Evolutionary conservation across 2,888 invertebrate species (phyloP).

Genomic region (Rhagium mordax): DNA sequence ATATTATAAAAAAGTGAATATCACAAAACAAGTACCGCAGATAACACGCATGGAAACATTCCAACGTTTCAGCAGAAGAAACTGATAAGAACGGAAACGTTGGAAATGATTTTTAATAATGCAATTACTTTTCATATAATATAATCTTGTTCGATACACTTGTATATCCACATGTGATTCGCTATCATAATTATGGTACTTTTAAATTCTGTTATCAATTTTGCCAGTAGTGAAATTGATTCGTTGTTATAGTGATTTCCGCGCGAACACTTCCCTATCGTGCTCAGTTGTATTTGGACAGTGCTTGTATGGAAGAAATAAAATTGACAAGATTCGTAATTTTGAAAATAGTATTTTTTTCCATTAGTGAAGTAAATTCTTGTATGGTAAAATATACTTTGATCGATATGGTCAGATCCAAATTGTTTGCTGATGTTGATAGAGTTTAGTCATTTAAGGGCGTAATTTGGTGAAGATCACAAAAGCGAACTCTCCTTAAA

Average conservation of each 20-base stretch:
- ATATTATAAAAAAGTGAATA: no score
- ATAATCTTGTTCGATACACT: no score
- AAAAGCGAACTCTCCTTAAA: conserved; percentile 6
- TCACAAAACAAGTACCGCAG: no score
- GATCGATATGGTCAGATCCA: background rate
- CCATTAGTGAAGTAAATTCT: background rate
- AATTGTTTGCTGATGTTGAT: background rate
- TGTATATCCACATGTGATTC: no score
- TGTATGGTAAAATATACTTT: background rate
- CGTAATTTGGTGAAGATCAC: conserved; percentile 9
- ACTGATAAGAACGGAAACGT: no score
- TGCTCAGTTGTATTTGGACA: background rate
- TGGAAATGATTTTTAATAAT: no score
- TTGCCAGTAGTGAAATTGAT: no score
- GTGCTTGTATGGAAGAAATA: background rate
- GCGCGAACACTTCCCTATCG: background rate
- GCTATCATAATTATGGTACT: no score
- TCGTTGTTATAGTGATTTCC: background rate
- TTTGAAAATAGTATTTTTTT: background rate
- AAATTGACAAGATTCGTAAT: background rate
- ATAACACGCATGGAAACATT: no score
- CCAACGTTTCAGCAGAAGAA: no score
- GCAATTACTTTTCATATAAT: no score
- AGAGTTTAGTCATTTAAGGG: background rate
- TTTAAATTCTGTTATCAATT: no score